phyloP scores from a whole-genome alignment of 2,888 invertebrate species.

The Dynastes tityus region DNA sequence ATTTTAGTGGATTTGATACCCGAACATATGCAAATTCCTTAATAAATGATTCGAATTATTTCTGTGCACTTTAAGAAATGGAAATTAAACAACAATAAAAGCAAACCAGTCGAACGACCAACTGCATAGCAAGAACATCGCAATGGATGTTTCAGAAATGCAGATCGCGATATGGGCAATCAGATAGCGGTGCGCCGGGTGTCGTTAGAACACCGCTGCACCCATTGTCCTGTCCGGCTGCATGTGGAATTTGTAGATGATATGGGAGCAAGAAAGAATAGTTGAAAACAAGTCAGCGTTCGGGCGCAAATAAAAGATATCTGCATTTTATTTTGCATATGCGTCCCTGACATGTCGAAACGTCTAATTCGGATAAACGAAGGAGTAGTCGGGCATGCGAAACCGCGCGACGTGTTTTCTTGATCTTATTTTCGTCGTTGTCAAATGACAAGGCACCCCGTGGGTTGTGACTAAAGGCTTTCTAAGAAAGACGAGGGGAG shows the following conservation, averaged over 20 bases:
- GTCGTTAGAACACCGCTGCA: constrained; percentile 69
- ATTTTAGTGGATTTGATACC: no score
- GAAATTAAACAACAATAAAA: constrained; percentile 48
- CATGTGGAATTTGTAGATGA: constrained; percentile 68
- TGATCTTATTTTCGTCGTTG: constrained; percentile 41
- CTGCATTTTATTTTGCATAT: constrained; percentile 64
- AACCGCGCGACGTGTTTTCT: constrained; percentile 10
- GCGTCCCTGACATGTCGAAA: constrained; percentile 59
- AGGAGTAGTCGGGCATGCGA: not conserved
- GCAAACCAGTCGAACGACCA: constrained; percentile 20
- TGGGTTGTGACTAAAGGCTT: constrained; percentile 23
- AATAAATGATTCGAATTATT: not conserved
- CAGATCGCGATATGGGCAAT: constrained; percentile 67
- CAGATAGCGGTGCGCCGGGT: constrained; percentile 68
- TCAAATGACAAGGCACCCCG: constrained; percentile 34
- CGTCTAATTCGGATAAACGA: constrained; percentile 53
- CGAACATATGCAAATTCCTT: no score
- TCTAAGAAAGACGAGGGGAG: constrained; percentile 25
- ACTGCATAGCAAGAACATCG: constrained; percentile 7
- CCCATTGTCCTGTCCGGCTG: constrained; percentile 69
- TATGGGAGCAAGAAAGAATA: constrained; percentile 66
- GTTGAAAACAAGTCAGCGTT: constrained; percentile 64
- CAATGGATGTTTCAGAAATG: constrained; percentile 62
- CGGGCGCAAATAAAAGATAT: constrained; percentile 63
- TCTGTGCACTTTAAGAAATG: not conserved